These are phyloP conservation scores for Datnioides undecimradiatus DNA, from an alignment of 2,113 vertebrate species.

Conservation along the genomic window DNA sequence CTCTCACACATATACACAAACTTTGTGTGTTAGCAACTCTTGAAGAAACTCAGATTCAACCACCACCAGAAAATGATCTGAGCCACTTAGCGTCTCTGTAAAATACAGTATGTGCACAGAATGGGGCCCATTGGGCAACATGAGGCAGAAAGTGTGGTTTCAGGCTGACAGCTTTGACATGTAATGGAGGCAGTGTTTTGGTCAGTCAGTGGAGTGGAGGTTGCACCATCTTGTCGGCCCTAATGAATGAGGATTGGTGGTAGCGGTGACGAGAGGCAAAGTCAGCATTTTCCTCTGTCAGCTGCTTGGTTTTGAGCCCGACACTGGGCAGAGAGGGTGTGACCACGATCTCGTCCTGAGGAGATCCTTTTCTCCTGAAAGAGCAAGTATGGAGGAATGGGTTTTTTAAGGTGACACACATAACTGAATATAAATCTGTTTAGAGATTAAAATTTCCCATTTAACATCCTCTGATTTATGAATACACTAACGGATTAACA, in stretches of 20 bases:
- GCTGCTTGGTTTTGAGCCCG: conserved; percentile 91
- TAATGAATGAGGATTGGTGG: conserved; percentile 91
- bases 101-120: conserved; percentile 1
- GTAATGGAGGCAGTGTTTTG: not conserved
- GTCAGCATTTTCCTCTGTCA: conserved; percentile 95
- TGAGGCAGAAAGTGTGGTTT: conserved; percentile 40
- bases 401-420: not conserved
- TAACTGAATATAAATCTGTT: not conserved
- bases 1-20: not conserved
- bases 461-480: not conserved
- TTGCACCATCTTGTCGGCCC: conserved; percentile 82
- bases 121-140: not conserved
- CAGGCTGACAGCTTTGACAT: not conserved
- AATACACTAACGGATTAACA: not conserved
- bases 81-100: not conserved
- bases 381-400: not conserved
- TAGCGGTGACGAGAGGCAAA: conserved; percentile 92
- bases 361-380: conserved; percentile 64
- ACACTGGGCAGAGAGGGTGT: conserved; percentile 88
- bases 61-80: not conserved
- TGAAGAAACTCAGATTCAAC: conserved; percentile 15
- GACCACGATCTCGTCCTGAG: conserved; percentile 89
- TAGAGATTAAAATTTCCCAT: not conserved
- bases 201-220: conserved; percentile 78
- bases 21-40: conserved; percentile 3